These are phyloP conservation scores for Dryobates pubescens DNA, from an alignment of 2,797 vertebrate genomes.

Conservation along the genomic window DNA sequence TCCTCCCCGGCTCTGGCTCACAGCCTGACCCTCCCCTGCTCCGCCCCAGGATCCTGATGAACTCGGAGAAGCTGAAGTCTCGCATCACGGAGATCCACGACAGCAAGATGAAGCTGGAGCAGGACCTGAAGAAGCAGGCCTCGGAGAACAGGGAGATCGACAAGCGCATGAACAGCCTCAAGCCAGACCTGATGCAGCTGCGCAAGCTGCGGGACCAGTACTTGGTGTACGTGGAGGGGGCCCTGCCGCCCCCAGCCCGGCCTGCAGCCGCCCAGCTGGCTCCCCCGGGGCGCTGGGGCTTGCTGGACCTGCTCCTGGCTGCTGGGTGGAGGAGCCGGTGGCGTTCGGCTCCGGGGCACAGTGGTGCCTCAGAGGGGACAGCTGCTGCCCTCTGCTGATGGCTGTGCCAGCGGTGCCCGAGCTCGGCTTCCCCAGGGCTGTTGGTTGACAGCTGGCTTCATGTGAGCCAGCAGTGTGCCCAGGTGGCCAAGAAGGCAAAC, in stretches of 20 bases:
- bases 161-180: constrained; percentile 90
- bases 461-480: background rate
- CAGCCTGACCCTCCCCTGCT: background rate
- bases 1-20: background rate
- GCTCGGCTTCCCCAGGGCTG: background rate
- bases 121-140: constrained; percentile 88
- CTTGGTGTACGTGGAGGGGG: constrained; percentile 81
- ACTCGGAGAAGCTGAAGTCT: constrained; percentile 88
- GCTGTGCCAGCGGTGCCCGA: rapidly evolving
- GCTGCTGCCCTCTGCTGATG: constrained; percentile 50
- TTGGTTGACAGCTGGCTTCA: background rate
- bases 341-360: background rate
- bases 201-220: constrained; percentile 93
- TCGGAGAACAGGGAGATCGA: constrained; percentile 89
- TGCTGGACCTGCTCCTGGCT: background rate
- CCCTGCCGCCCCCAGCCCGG: background rate
- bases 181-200: constrained; percentile 92
- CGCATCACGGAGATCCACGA: constrained; percentile 90
- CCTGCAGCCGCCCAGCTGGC: background rate
- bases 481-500: background rate
- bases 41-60: constrained; percentile 84
- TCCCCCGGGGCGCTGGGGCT: background rate
- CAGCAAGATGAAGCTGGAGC: constrained; percentile 91
- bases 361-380: background rate
- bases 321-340: background rate